Percentiles rank a stretch among this genome's conserved stretches.
phyloP scores from a whole-genome alignment of 1,140 invertebrate species.

The Bombus cullumanus region DNA sequence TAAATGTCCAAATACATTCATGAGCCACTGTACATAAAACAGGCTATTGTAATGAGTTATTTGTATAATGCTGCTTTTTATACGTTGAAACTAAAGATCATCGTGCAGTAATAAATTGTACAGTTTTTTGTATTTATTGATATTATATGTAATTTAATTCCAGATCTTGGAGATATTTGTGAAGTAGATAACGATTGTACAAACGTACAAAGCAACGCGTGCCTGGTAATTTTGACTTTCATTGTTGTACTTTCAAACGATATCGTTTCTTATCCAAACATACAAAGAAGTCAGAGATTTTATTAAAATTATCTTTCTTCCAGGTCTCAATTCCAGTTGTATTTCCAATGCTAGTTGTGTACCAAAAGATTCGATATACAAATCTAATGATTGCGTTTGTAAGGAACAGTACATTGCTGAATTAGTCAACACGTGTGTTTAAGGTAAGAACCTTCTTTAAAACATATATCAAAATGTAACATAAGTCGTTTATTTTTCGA shows the following conservation, averaged over 20 bases:
- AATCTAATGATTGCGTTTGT: constrained; percentile 19
- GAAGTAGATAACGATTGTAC: constrained; percentile 53
- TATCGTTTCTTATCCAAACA: not conserved
- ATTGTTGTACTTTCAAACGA: too few species aligned
- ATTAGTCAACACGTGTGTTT: constrained; percentile 5
- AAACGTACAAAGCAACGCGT: constrained; percentile 48
- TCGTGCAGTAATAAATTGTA: too few species aligned
- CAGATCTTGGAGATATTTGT: constrained; percentile 60
- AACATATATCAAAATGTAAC: too few species aligned
- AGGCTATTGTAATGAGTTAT: too few species aligned
- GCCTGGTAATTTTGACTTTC: constrained; percentile 40
- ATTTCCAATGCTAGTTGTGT: not conserved
- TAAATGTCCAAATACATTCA: too few species aligned
- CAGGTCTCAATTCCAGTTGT: constrained; percentile 58
- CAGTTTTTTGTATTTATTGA: not conserved
- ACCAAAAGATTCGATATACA: constrained; percentile 12
- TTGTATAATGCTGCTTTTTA: too few species aligned
- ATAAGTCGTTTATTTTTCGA: too few species aligned
- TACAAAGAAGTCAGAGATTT: not conserved
- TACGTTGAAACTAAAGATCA: too few species aligned
- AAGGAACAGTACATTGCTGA: not conserved
- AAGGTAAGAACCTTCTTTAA: not conserved
- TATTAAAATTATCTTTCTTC: not conserved
- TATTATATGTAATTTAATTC: constrained; percentile 4
- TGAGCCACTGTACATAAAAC: too few species aligned